phyloP scores from a whole-genome alignment of 2,113 vertebrate species.

The Chaetorhynchus papuensis region DNA sequence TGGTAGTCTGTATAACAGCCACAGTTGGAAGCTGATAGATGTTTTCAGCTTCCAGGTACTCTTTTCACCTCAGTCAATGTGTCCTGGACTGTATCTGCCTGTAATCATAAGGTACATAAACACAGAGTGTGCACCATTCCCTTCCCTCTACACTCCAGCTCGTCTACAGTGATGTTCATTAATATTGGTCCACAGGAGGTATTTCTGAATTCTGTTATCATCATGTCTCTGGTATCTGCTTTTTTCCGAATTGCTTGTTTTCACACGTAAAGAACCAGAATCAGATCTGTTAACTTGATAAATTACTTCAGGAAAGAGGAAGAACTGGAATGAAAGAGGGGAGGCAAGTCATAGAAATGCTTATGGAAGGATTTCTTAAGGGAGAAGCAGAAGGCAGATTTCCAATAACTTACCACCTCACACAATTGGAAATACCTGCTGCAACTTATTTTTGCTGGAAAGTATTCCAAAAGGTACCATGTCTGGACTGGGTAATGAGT shows the following conservation, averaged over 20 bases:
- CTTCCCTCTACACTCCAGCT: not conserved
- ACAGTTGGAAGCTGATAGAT: not conserved
- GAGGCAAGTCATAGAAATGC: not conserved
- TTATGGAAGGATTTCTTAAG: not conserved
- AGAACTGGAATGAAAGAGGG: not conserved
- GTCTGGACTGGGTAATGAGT: not conserved
- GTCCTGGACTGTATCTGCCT: not conserved
- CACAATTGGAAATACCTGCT: not conserved
- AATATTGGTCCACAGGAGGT: not conserved
- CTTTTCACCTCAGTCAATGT: not conserved
- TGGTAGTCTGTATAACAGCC: not conserved
- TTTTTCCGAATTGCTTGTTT: not conserved
- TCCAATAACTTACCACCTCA: not conserved
- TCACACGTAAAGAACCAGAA: not conserved
- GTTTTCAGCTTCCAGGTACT: not conserved
- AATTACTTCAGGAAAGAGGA: not conserved
- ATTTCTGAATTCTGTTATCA: not conserved
- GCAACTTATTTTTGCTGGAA: not conserved
- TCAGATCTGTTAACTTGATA: not conserved
- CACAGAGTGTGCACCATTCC: accelerated
- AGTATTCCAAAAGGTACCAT: not conserved
- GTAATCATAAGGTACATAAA: not conserved
- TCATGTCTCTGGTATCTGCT: not conserved
- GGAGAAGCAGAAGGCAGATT: not conserved
- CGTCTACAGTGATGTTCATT: not conserved